phyloP scores from a whole-genome alignment of 2,797 vertebrate genomes.

The Tolypeutes matacus region DNA sequence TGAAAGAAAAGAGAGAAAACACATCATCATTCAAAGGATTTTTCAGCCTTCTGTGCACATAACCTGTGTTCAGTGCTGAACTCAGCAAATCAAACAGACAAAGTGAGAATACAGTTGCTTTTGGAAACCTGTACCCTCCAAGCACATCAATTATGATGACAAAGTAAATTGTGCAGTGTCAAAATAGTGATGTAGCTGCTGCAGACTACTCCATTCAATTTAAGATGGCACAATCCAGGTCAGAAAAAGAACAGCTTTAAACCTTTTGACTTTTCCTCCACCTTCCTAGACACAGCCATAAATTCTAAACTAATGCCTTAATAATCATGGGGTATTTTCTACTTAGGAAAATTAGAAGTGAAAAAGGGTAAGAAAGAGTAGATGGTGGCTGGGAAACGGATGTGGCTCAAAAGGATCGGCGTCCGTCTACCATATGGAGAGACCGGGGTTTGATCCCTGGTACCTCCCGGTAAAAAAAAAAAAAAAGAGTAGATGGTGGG shows the following conservation, averaged over 20 bases:
- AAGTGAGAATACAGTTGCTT: neutral
- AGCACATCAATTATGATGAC: neutral
- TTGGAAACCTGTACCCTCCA: neutral
- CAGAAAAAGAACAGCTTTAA: neutral
- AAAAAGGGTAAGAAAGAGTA: neutral
- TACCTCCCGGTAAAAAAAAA: too few species aligned
- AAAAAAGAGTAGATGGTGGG: neutral
- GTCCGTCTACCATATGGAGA: too few species aligned
- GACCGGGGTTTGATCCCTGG: too few species aligned
- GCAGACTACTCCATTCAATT: neutral
- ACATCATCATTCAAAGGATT: neutral
- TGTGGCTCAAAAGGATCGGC: too few species aligned
- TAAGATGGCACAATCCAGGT: neutral
- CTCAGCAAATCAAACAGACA: neutral
- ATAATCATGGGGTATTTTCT: neutral
- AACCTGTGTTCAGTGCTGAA: neutral
- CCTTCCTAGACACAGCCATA: neutral
- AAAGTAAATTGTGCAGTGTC: neutral
- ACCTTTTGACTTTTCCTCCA: neutral
- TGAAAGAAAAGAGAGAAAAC: neutral
- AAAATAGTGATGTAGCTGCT: neutral
- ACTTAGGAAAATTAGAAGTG: neutral
- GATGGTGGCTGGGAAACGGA: too few species aligned
- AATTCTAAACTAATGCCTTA: conserved; percentile 6
- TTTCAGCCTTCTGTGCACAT: neutral